These are phyloP conservation scores for Stichopus horrens DNA, from an alignment of 53 echinoderm and acorn worm species.

Conservation along the genomic window DNA sequence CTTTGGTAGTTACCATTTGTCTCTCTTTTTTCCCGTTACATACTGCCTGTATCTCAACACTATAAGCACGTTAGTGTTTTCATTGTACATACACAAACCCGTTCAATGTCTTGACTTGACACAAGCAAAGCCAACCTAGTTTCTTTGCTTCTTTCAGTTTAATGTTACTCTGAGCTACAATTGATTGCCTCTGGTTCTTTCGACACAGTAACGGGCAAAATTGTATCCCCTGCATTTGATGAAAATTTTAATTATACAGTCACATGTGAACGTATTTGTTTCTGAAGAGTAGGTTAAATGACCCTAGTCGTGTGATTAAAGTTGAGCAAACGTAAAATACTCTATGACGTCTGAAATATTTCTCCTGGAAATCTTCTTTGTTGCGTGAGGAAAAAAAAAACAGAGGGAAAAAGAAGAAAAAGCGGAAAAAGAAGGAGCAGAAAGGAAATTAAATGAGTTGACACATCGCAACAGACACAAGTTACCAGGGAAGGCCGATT, in stretches of 20 bases:
- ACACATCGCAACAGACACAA: no score
- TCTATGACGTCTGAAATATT: not conserved
- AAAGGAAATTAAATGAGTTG: no score
- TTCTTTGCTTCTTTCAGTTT: not conserved
- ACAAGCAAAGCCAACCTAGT: not conserved
- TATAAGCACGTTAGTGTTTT: no score
- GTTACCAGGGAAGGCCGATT: no score
- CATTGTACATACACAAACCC: no score
- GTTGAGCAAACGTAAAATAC: not conserved
- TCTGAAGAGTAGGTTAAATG: not conserved
- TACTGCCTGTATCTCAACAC: no score
- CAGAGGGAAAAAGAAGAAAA: no score
- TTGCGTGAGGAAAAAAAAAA: no score
- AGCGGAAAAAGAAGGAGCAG: no score
- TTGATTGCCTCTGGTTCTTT: conserved; percentile 1
- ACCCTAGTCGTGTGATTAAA: not conserved
- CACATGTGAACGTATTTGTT: not conserved
- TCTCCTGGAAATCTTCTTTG: no score
- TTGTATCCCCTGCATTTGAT: conserved; percentile 2
- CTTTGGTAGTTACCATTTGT: no score
- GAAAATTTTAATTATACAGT: conserved; percentile 10
- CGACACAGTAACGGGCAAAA: conserved; percentile 1
- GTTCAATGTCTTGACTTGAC: not conserved
- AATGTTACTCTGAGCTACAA: conserved; percentile 1
- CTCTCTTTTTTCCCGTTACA: no score